Base-by-base conservation (phyloP, 1,140 invertebrate genomes). In the Magallana gigas region DNA sequence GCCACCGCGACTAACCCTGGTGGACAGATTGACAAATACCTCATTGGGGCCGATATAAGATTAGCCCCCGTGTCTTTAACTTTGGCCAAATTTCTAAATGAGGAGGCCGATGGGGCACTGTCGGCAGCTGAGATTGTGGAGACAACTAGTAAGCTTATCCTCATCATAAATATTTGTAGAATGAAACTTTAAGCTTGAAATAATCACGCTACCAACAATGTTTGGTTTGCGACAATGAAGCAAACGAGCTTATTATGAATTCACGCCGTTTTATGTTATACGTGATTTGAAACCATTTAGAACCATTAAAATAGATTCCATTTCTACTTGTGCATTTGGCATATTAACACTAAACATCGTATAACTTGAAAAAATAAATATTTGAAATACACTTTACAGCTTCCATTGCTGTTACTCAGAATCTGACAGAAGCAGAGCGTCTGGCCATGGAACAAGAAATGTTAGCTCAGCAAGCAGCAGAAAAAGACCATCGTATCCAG, bases 51-150 rank as follows among this genome's bases (percentile, higher is more conserved):
- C 16, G 90, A 89, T n/a, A 88, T 86, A 14, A 82, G 88, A n/a
- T 87, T 91, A 3, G 90, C 84, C 48, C 90, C 90, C n/a, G 83
- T 91, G 9, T 58, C 68, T 48, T 88, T 89, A 12, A 57, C n/a
- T 71, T 83, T 91, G 56, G 90, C 68, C 8, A 91, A 89, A 68
- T 91, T 91, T 81, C 84, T 91, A 0, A 91, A 91, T 85, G 90
- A 91, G 57, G 90, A 91, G 36, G 87, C 90, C 48, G 83, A 88
- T 71, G 59, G 23, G 57, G 85, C 82, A 56, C 36, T 71, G 8
- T 36, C 85, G 8, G 16, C 68, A 7, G 16, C 57, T 16, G 8
- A 85, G 16, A 85, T 88, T 76, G 64, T 85, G 16, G 62, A 76
- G n/a, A 90, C 87, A 14, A 90, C 89, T 64, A 88, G 87, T 85